Conservation (phyloP, 2,888 invertebrate species). For the Desoria tigrina region DNA sequence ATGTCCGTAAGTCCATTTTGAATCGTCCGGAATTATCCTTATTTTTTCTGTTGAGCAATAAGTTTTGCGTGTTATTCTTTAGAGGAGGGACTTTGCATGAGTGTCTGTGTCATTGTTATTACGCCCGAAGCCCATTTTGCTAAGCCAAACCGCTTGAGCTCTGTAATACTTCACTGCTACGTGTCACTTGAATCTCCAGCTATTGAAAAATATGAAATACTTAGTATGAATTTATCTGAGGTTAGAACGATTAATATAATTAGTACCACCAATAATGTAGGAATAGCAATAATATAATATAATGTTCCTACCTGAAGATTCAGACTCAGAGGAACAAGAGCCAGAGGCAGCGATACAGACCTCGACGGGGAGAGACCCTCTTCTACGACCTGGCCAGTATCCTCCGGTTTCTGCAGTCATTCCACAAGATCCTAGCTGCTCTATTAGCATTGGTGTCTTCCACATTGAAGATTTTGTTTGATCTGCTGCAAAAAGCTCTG, state of each 20-base stretch:
- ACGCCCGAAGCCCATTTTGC: too few species aligned
- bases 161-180: conserved; percentile 28
- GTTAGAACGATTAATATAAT: conserved; percentile 9
- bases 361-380: conserved; percentile 53
- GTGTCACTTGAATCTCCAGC: conserved; percentile 50
- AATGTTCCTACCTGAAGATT: conserved; percentile 50
- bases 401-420: conserved; percentile 36
- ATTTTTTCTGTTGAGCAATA: too few species aligned
- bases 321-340: conserved; percentile 54
- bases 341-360: conserved; percentile 50
- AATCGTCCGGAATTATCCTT: too few species aligned
- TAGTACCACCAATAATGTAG: too few species aligned
- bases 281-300: conserved; percentile 4
- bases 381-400: conserved; percentile 50
- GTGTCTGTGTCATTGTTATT: too few species aligned
- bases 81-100: too few species aligned
- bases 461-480: conserved; percentile 46
- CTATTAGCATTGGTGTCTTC: conserved; percentile 52
- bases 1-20: too few species aligned
- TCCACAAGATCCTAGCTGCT: conserved; percentile 43
- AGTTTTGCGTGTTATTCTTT: too few species aligned
- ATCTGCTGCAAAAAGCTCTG: conserved; percentile 50
- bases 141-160: too few species aligned
- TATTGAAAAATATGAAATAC: conserved; percentile 12
- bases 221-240: too few species aligned